These are phyloP conservation scores for Sebastolobus alascanus DNA, from an alignment of 2,797 vertebrate species.

Conservation along the genomic window DNA sequence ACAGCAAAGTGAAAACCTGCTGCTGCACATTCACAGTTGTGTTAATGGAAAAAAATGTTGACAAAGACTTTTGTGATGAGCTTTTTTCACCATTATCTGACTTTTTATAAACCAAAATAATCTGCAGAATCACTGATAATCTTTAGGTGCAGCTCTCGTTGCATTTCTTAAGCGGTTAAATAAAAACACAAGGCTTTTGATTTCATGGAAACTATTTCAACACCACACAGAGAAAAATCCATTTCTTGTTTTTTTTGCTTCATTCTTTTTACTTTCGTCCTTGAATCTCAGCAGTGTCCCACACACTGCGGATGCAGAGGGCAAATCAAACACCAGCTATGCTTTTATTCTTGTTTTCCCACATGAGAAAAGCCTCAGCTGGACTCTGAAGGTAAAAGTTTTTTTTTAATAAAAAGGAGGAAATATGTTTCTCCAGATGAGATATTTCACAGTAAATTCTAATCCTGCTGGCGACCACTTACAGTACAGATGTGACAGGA, in stretches of 20 bases:
- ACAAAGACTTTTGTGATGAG: background rate
- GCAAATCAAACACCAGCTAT: background rate
- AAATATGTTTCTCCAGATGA: background rate
- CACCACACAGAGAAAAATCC: background rate
- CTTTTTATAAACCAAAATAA: background rate
- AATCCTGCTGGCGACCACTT: background rate
- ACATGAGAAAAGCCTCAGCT: background rate
- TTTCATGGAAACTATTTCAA: background rate
- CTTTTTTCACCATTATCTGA: background rate
- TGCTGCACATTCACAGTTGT: background rate
- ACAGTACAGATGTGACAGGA: conserved; percentile 30
- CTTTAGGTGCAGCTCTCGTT: background rate
- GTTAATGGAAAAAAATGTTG: background rate
- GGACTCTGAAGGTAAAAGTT: background rate
- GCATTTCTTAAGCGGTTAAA: background rate
- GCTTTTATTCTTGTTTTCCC: background rate
- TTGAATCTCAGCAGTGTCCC: background rate
- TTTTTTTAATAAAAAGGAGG: background rate
- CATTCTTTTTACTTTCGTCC: background rate
- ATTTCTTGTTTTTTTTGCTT: background rate
- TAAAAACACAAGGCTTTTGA: background rate
- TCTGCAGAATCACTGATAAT: background rate
- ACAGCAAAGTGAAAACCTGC: conserved; percentile 1
- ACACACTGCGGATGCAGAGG: background rate
- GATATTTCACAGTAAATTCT: background rate